These are phyloP conservation scores for Spea multiplicata DNA, from an alignment of 2,113 vertebrate genomes.

Conservation along the genomic window DNA sequence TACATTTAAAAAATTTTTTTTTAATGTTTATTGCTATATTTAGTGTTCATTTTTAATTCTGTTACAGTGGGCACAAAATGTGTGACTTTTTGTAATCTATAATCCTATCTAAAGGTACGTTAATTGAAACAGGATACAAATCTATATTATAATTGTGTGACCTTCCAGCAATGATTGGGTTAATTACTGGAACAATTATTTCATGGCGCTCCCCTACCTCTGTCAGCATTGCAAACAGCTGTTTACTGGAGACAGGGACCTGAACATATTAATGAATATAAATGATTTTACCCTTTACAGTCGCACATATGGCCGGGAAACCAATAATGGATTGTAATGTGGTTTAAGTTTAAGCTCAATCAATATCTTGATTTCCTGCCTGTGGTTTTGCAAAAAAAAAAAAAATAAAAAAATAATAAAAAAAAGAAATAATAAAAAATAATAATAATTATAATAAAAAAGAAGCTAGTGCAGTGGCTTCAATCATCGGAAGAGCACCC, in stretches of 20 bases:
- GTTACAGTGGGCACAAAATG: too few species aligned
- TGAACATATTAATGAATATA: conserved; percentile 51
- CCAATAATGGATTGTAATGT: conserved; percentile 53
- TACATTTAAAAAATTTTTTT: too few species aligned
- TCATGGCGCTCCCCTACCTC: conserved; percentile 5
- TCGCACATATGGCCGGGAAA: conserved; percentile 36
- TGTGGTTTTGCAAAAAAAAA: conserved; percentile 42
- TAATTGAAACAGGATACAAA: neutral
- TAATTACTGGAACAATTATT: conserved; percentile 40
- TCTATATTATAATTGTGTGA: neutral
- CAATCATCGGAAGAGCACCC: fast-evolving
- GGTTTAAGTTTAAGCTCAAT: conserved; percentile 51
- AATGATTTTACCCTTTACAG: conserved; percentile 42
- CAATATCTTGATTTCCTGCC: conserved; percentile 64
- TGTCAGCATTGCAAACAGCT: conserved; percentile 22
- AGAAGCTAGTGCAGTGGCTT: fast-evolving
- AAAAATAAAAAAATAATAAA: conserved; percentile 3
- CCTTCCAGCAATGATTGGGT: conserved; percentile 30
- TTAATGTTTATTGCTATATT: too few species aligned
- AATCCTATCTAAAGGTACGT: neutral
- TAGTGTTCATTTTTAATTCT: too few species aligned
- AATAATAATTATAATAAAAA: neutral
- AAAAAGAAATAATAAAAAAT: conserved; percentile 10
- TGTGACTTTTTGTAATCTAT: neutral
- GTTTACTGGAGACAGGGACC: conserved; percentile 33